A percentile compares a stretch with the other conserved stretches of the same genome.
phyloP scores from a whole-genome alignment of 1,140 invertebrate genomes.

The Galleria mellonella region DNA sequence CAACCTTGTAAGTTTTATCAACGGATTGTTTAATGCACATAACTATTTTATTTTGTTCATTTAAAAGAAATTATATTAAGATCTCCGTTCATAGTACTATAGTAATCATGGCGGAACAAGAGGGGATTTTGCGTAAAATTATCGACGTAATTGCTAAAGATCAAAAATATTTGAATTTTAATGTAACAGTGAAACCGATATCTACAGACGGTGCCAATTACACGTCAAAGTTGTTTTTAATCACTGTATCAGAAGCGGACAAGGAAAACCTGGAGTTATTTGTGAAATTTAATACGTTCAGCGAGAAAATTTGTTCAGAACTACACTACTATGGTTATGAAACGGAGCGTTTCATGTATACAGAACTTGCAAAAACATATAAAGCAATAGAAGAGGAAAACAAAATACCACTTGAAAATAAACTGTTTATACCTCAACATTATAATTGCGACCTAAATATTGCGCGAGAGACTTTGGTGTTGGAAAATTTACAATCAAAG shows the following conservation, averaged over 20 bases:
- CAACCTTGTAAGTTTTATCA: no score
- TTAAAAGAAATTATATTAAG: no score
- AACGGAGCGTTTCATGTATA: slow-evolving; percentile 40
- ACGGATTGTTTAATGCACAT: no score
- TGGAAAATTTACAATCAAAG: slow-evolving; percentile 18
- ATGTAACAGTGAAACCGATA: slow-evolving; percentile 4
- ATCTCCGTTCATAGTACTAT: no score
- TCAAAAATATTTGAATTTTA: background rate
- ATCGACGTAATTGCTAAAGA: background rate
- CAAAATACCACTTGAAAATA: slow-evolving; percentile 11
- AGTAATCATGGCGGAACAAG: background rate
- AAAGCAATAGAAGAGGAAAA: slow-evolving; percentile 15
- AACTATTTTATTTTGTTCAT: no score
- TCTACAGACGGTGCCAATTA: slow-evolving; percentile 20
- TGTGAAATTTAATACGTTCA: slow-evolving; percentile 40
- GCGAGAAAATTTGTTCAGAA: slow-evolving; percentile 14
- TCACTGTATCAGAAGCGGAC: slow-evolving; percentile 11
- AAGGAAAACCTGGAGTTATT: slow-evolving; percentile 36
- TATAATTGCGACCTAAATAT: slow-evolving; percentile 11
- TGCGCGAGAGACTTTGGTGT: slow-evolving; percentile 16
- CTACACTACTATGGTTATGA: slow-evolving; percentile 27
- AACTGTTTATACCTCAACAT: slow-evolving; percentile 12
- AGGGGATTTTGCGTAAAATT: background rate
- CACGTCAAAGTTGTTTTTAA: slow-evolving; percentile 12
- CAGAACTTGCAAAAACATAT: slow-evolving; percentile 9